A percentile compares a stretch with the other conserved stretches of the same genome.
Evolutionary conservation across 2,113 vertebrate species (phyloP).

Genomic region (Notiomystis cincta): DNA sequence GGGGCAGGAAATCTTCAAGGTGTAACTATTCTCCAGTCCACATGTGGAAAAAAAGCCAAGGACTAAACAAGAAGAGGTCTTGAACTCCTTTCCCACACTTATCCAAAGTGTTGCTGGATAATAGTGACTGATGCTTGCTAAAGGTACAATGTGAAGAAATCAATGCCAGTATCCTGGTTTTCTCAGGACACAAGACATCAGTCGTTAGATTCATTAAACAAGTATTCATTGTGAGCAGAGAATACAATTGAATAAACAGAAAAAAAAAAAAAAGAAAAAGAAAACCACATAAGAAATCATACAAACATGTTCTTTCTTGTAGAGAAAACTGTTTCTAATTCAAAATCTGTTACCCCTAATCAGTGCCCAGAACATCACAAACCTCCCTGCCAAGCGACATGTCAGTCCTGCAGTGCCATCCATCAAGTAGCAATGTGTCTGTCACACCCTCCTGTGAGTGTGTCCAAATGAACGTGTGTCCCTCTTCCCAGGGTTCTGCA

Average conservation of each 20-base stretch:
- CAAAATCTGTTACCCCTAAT: constrained; percentile 13
- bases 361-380: constrained; percentile 11
- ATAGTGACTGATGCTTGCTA: not conserved
- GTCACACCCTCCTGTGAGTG: not conserved
- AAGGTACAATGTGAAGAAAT: not conserved
- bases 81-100: not conserved
- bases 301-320: not conserved
- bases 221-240: not conserved
- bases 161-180: not conserved
- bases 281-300: not conserved
- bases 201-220: not conserved
- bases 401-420: not conserved
- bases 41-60: not conserved
- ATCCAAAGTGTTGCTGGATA: not conserved
- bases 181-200: not conserved
- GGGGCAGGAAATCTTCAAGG: not conserved
- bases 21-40: not conserved
- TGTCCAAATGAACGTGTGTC: not conserved
- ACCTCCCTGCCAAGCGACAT: not conserved
- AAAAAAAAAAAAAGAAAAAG: not conserved
- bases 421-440: not conserved
- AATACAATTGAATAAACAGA: not conserved
- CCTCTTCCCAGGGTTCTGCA: not conserved
- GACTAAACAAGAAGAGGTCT: not conserved
- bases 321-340: constrained; percentile 28